These are phyloP conservation scores for Drosophila incognita DNA, from an alignment of 2,888 invertebrate species.

Conservation along the genomic window DNA sequence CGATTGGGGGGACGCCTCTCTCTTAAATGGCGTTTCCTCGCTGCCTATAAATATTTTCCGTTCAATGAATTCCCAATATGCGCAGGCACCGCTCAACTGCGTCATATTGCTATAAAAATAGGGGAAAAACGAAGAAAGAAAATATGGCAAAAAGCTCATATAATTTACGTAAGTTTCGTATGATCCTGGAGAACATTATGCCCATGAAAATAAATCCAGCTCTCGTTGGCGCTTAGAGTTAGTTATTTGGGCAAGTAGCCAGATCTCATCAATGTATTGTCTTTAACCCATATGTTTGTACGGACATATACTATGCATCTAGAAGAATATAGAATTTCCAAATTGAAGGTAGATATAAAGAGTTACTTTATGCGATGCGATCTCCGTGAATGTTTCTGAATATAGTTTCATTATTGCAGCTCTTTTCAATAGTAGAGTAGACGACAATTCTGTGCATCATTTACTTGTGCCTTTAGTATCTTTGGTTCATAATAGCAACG, in stretches of 20 bases:
- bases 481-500: constrained; percentile 24
- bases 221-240: constrained; percentile 8
- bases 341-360: constrained; percentile 38
- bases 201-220: constrained; percentile 25
- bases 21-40: constrained; percentile 23
- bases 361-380: constrained; percentile 39
- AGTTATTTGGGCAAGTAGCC: constrained; percentile 11
- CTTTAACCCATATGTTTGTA: constrained; percentile 8
- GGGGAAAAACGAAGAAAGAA: constrained; percentile 24
- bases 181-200: constrained; percentile 25
- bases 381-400: constrained; percentile 18
- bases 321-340: constrained; percentile 49
- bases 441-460: constrained; percentile 12
- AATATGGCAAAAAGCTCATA: constrained; percentile 40
- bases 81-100: constrained; percentile 78
- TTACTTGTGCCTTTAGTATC: constrained; percentile 10
- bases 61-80: constrained; percentile 46
- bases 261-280: constrained; percentile 22
- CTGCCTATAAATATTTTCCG: constrained; percentile 25
- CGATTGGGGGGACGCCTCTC: constrained; percentile 6
- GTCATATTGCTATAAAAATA: constrained; percentile 71
- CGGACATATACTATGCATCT: constrained; percentile 24
- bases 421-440: constrained; percentile 17
- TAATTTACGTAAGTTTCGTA: constrained; percentile 41
- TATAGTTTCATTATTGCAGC: constrained; percentile 24